Evolutionary conservation across 2,888 invertebrate genomes (phyloP).

Genomic region (Rhagium mordax): DNA sequence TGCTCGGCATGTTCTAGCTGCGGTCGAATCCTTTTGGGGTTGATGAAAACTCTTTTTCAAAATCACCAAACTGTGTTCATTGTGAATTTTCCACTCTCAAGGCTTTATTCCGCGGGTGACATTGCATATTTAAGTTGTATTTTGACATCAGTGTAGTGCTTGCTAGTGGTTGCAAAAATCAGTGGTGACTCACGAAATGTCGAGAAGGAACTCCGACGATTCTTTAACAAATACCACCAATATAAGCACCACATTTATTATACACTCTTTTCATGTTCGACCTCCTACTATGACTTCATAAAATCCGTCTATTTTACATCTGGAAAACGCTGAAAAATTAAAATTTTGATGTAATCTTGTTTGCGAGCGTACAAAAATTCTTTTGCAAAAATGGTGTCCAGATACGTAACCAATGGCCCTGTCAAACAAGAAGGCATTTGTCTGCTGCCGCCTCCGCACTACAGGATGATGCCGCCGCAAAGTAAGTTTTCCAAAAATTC

Average conservation of each 20-base stretch:
- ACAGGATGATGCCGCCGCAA: conserved; percentile 65
- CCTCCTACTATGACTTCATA: conserved; percentile 30
- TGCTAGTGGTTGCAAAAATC: conserved; percentile 50
- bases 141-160: conserved; percentile 40
- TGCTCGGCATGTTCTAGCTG: conserved; percentile 60
- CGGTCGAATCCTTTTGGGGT: conserved; percentile 41
- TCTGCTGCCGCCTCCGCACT: conserved; percentile 65
- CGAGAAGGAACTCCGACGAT: conserved; percentile 34
- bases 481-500: conserved; percentile 55
- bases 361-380: conserved; percentile 15
- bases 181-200: conserved; percentile 54
- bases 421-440: conserved; percentile 69
- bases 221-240: conserved; percentile 28
- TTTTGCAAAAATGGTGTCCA: conserved; percentile 65
- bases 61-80: conserved; percentile 56
- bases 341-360: conserved; percentile 30
- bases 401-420: conserved; percentile 67
- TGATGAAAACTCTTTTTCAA: conserved; percentile 40
- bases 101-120: conserved; percentile 53
- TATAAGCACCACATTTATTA: conserved; percentile 12
- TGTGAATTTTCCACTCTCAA: conserved; percentile 36
- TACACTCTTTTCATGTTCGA: background rate
- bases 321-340: background rate
- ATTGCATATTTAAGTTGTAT: conserved; percentile 51
- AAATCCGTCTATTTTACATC: background rate